phyloP scores from a whole-genome alignment of 92 coral and sea anemone genomes.

The Blastomussa wellsi region DNA sequence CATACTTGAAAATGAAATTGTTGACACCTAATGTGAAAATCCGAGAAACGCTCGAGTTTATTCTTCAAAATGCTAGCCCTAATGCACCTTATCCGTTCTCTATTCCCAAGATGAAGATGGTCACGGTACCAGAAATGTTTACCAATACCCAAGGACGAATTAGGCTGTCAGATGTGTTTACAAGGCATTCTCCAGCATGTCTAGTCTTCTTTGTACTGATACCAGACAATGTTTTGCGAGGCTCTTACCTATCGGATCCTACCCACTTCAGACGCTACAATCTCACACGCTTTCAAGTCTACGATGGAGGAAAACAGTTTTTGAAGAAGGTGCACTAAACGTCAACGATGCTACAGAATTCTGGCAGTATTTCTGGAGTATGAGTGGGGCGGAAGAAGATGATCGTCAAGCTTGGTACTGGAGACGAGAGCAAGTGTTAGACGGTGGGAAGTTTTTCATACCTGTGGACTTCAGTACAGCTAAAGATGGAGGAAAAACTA shows the following conservation, averaged over 20 bases:
- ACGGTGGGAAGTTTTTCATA: not conserved
- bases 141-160: not conserved
- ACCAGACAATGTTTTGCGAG: not conserved
- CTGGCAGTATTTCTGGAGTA: conserved; percentile 10
- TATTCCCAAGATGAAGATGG: conserved; percentile 10
- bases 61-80: not conserved
- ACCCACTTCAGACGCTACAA: conserved; percentile 4
- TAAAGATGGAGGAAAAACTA: conserved; percentile 6
- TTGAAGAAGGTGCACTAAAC: conserved; percentile 6
- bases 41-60: not conserved
- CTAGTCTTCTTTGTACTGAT: not conserved
- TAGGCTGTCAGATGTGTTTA: not conserved
- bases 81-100: not conserved
- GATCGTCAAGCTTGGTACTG: conserved; percentile 3
- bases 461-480: conserved; percentile 8
- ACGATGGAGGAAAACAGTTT: conserved; percentile 2
- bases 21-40: not conserved
- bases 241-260: not conserved
- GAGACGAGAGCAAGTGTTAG: conserved; percentile 1
- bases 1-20: not conserved
- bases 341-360: not conserved
- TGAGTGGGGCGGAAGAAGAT: conserved; percentile 6
- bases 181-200: conserved; percentile 4
- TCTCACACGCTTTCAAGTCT: not conserved
- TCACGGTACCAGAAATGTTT: not conserved